Percentiles rank a stretch among this genome's conserved stretches.
Evolutionary conservation across 2,113 vertebrate genomes (phyloP).

Genomic region (Tenrec ecaudatus): DNA sequence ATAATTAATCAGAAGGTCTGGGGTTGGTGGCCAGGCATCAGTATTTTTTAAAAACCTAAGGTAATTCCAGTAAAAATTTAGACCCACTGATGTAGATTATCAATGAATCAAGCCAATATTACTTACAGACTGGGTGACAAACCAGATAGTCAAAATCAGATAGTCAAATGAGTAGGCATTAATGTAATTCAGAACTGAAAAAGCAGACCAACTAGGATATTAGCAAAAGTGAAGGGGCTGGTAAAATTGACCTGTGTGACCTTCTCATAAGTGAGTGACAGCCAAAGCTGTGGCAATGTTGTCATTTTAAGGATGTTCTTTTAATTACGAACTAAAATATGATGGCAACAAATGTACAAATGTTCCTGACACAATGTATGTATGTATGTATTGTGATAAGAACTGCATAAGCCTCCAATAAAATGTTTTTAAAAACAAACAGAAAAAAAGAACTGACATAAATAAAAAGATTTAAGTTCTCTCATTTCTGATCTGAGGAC

Average conservation of each 20-base stretch:
- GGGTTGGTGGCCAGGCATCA: neutral
- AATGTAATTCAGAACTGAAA: neutral
- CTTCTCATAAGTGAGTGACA: conserved; percentile 21
- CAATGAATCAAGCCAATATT: too few species aligned
- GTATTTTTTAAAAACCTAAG: neutral
- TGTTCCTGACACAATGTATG: too few species aligned
- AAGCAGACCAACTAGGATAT: neutral
- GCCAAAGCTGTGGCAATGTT: neutral
- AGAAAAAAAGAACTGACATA: neutral
- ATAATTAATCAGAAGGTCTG: neutral
- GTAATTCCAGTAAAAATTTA: conserved; percentile 40
- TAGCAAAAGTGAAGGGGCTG: neutral
- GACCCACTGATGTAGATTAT: neutral
- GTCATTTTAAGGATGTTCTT: neutral
- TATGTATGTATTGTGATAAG: too few species aligned
- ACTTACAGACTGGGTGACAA: neutral
- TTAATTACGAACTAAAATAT: neutral
- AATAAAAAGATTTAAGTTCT: neutral
- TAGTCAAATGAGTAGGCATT: neutral
- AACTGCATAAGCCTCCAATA: too few species aligned
- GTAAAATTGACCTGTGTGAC: neutral
- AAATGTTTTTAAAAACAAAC: too few species aligned
- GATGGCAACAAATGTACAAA: too few species aligned
- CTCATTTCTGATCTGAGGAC: neutral
- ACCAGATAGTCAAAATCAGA: neutral